phyloP scores from a whole-genome alignment of 35 echinoderm and acorn worm genomes.

The Stichopus chloronotus region DNA sequence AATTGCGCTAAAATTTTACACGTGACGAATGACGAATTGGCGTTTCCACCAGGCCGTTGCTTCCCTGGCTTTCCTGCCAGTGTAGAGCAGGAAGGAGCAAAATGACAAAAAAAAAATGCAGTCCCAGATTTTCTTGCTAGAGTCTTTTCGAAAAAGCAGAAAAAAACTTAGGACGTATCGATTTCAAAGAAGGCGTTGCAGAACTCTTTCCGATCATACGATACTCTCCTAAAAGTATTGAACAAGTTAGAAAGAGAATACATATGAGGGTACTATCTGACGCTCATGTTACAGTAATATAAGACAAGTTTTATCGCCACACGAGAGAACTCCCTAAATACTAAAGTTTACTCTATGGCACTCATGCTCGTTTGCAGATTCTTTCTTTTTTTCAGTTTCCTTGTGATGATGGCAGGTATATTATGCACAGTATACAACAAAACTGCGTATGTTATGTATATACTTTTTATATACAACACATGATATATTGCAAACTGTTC shows the following conservation, averaged over 20 bases:
- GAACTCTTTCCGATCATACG: constrained; percentile 31
- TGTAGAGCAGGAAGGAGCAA: too few species aligned
- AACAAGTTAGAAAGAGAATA: constrained; percentile 8
- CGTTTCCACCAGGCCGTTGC: too few species aligned
- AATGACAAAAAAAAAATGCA: neutral
- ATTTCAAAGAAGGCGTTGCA: constrained; percentile 34
- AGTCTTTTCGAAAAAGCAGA: neutral
- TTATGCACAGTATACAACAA: neutral
- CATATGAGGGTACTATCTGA: constrained; percentile 31
- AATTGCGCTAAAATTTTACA: too few species aligned
- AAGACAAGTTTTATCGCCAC: constrained; percentile 36
- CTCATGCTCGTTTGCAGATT: neutral
- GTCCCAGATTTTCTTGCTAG: neutral
- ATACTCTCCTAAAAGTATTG: neutral
- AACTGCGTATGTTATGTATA: neutral
- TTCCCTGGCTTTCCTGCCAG: too few species aligned
- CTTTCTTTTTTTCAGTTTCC: neutral
- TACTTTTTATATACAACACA: neutral
- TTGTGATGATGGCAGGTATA: neutral
- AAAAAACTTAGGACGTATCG: constrained; percentile 22
- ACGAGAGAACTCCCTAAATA: constrained; percentile 42
- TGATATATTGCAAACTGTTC: neutral
- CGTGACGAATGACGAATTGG: too few species aligned
- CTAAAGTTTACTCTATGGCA: constrained; percentile 26
- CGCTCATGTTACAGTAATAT: constrained; percentile 31